Conservation (phyloP, 2,888 invertebrate genomes). For the Danaus chrysippus region DNA sequence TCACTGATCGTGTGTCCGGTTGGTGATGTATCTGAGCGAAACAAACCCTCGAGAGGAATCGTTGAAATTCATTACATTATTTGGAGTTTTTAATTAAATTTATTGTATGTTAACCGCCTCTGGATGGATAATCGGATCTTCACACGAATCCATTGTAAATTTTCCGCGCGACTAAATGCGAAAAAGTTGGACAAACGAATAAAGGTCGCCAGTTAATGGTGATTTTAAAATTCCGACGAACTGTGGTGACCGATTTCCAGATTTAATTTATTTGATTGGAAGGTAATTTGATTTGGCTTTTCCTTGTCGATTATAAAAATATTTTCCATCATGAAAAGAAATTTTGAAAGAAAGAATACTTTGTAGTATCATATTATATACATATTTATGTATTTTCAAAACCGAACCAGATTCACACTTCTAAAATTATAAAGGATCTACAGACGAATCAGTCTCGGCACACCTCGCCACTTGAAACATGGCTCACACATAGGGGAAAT, state of each 20-base stretch:
- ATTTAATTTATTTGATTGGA: slow-evolving; percentile 25
- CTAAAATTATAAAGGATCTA: slow-evolving; percentile 30
- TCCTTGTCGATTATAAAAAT: not conserved
- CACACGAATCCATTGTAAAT: slow-evolving; percentile 51
- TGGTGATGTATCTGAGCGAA: not conserved
- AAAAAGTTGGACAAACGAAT: slow-evolving; percentile 31
- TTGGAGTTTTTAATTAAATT: slow-evolving; percentile 37
- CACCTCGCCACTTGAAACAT: slow-evolving; percentile 40
- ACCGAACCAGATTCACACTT: slow-evolving; percentile 6
- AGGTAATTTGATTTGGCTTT: slow-evolving; percentile 23
- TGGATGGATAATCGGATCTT: slow-evolving; percentile 40
- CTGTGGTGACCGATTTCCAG: slow-evolving; percentile 24
- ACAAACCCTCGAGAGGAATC: not conserved
- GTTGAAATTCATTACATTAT: slow-evolving; percentile 9
- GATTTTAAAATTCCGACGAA: slow-evolving; percentile 30
- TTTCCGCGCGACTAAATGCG: slow-evolving; percentile 42
- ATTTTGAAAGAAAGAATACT: no score
- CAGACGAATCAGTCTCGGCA: slow-evolving; percentile 37
- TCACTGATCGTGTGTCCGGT: no score
- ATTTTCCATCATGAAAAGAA: no score
- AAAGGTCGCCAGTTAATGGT: slow-evolving; percentile 27
- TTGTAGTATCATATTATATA: no score
- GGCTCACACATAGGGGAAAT: slow-evolving; percentile 40
- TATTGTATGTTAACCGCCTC: slow-evolving; percentile 29
- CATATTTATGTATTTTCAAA: no score